A percentile compares a stretch with the other conserved stretches of the same genome.
Conservation (phyloP, 2,888 invertebrate genomes). For the Sesia bembeciformis region DNA sequence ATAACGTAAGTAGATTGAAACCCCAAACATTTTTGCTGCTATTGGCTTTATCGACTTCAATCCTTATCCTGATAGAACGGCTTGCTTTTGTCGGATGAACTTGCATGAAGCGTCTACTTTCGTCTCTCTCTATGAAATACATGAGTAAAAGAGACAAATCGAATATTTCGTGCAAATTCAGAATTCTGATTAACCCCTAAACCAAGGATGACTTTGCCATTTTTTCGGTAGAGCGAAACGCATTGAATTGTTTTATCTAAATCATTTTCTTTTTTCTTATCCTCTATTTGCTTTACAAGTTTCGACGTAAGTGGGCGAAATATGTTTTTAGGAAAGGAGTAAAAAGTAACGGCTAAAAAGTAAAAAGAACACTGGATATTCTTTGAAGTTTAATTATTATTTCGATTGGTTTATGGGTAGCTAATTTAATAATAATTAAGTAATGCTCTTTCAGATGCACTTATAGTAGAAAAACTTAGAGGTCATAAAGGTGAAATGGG, state of each 20-base stretch:
- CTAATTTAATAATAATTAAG: no score
- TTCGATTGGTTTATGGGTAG: neutral
- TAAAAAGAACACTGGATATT: neutral
- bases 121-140: constrained; percentile 15
- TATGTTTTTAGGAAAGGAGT: no score
- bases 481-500: constrained; percentile 42
- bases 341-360: no score
- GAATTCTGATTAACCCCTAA: constrained; percentile 17
- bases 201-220: constrained; percentile 22
- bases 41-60: constrained; percentile 41
- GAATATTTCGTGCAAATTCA: constrained; percentile 8
- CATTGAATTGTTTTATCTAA: constrained; percentile 20
- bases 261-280: constrained; percentile 13
- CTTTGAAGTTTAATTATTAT: neutral
- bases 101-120: neutral
- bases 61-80: constrained; percentile 24
- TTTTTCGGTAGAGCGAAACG: constrained; percentile 26
- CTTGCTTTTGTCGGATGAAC: neutral
- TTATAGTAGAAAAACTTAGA: constrained; percentile 34
- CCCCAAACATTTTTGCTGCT: constrained; percentile 43
- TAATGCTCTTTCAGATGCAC: constrained; percentile 26
- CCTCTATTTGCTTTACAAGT: constrained; percentile 13
- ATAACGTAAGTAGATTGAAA: constrained; percentile 55
- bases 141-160: constrained; percentile 7
- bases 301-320: constrained; percentile 5